Base-by-base conservation (phyloP, 1,140 invertebrate genomes). In the Dendrolimus punctatus region DNA sequence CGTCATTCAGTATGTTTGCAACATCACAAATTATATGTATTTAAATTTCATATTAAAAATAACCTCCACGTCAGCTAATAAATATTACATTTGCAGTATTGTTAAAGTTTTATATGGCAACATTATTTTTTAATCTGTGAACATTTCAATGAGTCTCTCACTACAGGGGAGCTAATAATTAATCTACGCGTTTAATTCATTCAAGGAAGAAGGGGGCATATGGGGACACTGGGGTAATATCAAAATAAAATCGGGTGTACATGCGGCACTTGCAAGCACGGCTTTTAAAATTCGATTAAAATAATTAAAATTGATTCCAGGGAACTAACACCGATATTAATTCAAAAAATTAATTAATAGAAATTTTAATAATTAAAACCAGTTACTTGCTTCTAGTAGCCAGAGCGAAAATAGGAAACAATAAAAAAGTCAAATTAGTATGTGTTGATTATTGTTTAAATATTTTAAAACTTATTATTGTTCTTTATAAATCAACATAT, bases 361-460 rank as follows among this genome's bases (percentile, higher is more conserved):
- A 58, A 56, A 46, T 39, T 54, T 50, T 47, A 64, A 64, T 55
- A 62, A 68, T 62, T 66, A 74, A 72, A 68, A 63, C 60, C 64
- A 76, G 66, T 85, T 82, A 85, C 82, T 85, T 85, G 82, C 80
- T 84, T 82, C 82, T 85, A 84, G 82, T 85, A 85, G 82, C 80
- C 76, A 85, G 74, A 84, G 80, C 82, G 82, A 85, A 82, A 84
- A 77, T 73, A 64, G 68, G 75, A 71, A 71, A 67, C 66, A 57
- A 61, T 50, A 70, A 67, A 71, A 70, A 64, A 65, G 23, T 23
- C 23, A 23, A 23, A 23, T 23, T 23, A 23, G 23, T 23, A 23
- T 3, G 23, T 23, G 23, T 23, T 23, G 23, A 23, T 23, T 23
- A 23, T 23, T 23, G 23, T 23, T 23, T 23, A 23, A 23, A 23